These are phyloP conservation scores for Drosophila phalerata DNA, from an alignment of 2,888 invertebrate species.

Conservation along the genomic window DNA sequence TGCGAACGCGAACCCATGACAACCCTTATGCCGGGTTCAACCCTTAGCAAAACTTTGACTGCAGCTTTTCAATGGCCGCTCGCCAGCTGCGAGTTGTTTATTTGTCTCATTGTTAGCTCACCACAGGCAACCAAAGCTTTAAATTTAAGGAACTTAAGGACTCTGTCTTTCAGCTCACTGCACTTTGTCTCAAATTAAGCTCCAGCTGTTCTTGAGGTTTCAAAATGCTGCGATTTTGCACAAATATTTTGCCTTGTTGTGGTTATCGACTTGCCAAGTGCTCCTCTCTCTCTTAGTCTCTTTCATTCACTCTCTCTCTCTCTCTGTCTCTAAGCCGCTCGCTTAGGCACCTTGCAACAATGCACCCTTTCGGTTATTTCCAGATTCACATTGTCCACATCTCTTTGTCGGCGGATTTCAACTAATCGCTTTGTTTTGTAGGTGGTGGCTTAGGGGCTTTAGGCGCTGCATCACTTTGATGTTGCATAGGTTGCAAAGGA, in stretches of 20 bases:
- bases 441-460: constrained; percentile 55
- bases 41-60: constrained; percentile 48
- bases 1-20: background rate
- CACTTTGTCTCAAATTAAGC: constrained; percentile 23
- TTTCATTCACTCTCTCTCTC: constrained; percentile 3
- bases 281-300: background rate
- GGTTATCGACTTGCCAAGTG: constrained; percentile 34
- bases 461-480: constrained; percentile 48
- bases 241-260: constrained; percentile 55
- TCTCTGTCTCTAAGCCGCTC: constrained; percentile 36
- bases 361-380: constrained; percentile 51
- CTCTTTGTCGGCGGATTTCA: constrained; percentile 63
- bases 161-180: constrained; percentile 22
- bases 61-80: constrained; percentile 56
- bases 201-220: constrained; percentile 42
- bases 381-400: constrained; percentile 11
- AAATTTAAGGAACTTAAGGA: constrained; percentile 10
- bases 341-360: constrained; percentile 56
- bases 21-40: constrained; percentile 29
- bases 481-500: constrained; percentile 47
- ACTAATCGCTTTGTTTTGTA: constrained; percentile 63
- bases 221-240: constrained; percentile 19
- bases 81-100: constrained; percentile 39
- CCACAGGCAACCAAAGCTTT: constrained; percentile 40
- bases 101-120: constrained; percentile 31